Evolutionary conservation across 2,888 invertebrate genomes (phyloP), one percentile per base, ranked within the genome.

Genomic region (Chrysolina americana): DNA sequence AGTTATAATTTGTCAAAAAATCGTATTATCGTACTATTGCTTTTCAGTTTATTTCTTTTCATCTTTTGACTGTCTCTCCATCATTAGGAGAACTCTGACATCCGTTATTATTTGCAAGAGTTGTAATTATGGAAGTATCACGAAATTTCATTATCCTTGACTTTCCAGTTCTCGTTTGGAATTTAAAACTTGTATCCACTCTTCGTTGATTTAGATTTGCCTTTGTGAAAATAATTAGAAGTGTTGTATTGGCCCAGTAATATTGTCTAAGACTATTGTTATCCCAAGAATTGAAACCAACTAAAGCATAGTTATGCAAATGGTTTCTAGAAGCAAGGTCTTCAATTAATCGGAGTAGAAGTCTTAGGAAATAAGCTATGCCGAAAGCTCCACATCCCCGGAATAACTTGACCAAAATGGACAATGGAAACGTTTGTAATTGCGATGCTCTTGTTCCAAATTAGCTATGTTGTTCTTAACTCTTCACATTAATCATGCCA

Each of bases 341-440:
- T 82, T 81, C 82, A 81, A 82, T 82, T 83, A 82, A 83, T 82
- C 81, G 81, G 80, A 78, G 76, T 76, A 77, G 80, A 82, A 81
- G 80, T 81, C 82, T 82, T 81, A 77, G 78, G 79, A 81, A 81
- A 82, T 82, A 81, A 82, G 80, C 80, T 78, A 73, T 68, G 73
- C 76, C 50, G 76, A 75, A 77, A 80, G 79, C 79, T 79, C 80
- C 76, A 80, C 82, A 82, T 83, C 75, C 79, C 78, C 80, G 77
- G 79, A 82, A 83, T 83, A 83, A 82, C 82, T 83, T 82, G 82
- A 80, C 81, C 81, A 73, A 81, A 83, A 81, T 81, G 82, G 81
- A 83, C 83, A 83, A 83, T 83, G 76, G 82, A 77, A 81, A 78
- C 78, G 77, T 78, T 77, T 80, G 75, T 79, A 80, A 80, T 79